Evolutionary conservation across 2,888 invertebrate genomes (phyloP).

Genomic region (Plebejus melissa): DNA sequence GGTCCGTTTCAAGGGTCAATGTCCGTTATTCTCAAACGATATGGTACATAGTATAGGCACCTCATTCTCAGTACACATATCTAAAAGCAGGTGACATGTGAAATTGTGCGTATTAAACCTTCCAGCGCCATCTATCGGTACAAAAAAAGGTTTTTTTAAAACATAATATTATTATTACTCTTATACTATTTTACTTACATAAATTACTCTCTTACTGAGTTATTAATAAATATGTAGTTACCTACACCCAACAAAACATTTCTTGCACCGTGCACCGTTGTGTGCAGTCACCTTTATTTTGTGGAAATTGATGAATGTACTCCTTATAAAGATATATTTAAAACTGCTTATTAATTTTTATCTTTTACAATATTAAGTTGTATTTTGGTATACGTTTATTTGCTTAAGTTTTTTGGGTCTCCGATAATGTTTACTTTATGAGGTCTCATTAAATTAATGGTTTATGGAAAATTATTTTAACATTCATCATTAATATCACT

Average conservation of each 20-base stretch:
- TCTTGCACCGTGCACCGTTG: background rate
- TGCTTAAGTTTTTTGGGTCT: background rate
- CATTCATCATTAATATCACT: slow-evolving; percentile 12
- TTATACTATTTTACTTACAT: too few relatives aligned
- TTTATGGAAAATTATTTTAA: slow-evolving; percentile 14
- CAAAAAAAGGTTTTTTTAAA: background rate
- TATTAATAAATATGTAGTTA: too few relatives aligned
- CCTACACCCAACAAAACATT: too few relatives aligned
- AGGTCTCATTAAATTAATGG: slow-evolving; percentile 7
- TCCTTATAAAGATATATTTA: slow-evolving; percentile 24
- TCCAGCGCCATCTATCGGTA: background rate
- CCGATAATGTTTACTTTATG: background rate
- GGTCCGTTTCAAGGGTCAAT: too few relatives aligned
- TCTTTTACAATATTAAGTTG: slow-evolving; percentile 26
- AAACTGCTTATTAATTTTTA: slow-evolving; percentile 26
- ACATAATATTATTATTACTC: too few relatives aligned
- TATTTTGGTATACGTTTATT: slow-evolving; percentile 18
- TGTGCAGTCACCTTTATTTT: background rate
- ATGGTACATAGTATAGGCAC: too few relatives aligned
- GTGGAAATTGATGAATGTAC: slow-evolving; percentile 19
- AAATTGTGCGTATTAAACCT: background rate
- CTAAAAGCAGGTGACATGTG: too few relatives aligned
- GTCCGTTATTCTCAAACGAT: too few relatives aligned
- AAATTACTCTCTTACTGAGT: too few relatives aligned
- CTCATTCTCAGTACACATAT: too few relatives aligned